Conservation (phyloP, 1,140 invertebrate species). For the Macrotrachela quadricornifera region DNA sequence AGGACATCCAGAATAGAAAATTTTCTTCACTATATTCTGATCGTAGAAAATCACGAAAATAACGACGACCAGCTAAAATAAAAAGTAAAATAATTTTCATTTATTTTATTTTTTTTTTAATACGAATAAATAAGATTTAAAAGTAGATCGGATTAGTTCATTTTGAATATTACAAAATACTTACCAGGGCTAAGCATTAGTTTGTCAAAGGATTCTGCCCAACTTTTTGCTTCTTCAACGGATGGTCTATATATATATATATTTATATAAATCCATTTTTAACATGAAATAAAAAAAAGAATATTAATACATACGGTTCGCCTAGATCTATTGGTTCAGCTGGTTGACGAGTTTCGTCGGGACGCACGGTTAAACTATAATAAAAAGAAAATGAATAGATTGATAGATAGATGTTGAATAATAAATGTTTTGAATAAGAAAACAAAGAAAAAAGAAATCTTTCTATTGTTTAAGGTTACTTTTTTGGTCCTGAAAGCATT, state of each 20-base stretch:
- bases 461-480: too few relatives aligned
- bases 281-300: background rate
- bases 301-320: constrained; percentile 2
- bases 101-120: too few relatives aligned
- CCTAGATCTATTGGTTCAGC: constrained; percentile 1
- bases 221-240: constrained; percentile 67
- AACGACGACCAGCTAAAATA: constrained; percentile 57
- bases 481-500: too few relatives aligned
- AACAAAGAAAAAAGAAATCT: too few relatives aligned
- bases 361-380: constrained; percentile 7
- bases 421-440: background rate
- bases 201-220: constrained; percentile 80
- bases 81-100: background rate
- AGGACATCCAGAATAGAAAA: constrained; percentile 94
- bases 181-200: constrained; percentile 63
- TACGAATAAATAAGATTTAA: too few relatives aligned
- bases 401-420: too few relatives aligned
- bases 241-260: constrained; percentile 43
- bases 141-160: constrained; percentile 7
- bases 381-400: background rate
- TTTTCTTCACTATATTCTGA: constrained; percentile 99
- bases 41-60: constrained; percentile 88
- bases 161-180: constrained; percentile 12
- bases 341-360: background rate
- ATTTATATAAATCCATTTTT: background rate